Base-by-base conservation (phyloP, 1,140 invertebrate species). In the roundworm (Caenorhabditis elegans) region DNA sequence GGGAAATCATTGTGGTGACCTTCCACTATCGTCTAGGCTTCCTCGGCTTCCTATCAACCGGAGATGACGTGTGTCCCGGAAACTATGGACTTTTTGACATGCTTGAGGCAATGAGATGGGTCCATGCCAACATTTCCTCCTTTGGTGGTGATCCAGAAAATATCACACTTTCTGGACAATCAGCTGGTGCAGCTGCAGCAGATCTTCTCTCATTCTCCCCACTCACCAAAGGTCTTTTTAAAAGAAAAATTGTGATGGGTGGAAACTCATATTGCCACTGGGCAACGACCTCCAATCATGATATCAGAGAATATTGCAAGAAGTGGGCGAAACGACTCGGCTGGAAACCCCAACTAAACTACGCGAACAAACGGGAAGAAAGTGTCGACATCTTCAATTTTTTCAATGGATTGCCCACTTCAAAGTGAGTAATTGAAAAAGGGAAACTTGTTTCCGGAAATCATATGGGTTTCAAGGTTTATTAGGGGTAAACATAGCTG, bases 151-250 rank as follows among this genome's bases (percentile, higher is more conserved):
- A 90, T 53, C 82, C 88, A 8, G 92, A 95, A 85, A 78, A 80
- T 8, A 80, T 92, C 6, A 92, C 92, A 8, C 79, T 92, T 34
- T 90, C 91, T 81, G 92, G 92, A 6, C 83, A 90, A 53, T 83
- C 77, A 60, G 95, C 95, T 0, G 95, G 95, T 0, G 95, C 94
- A 3, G 94, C 94, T 19, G 95, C 94, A 26, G 94, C 95, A 0
- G 90, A 88, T 47, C 91, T 95, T 5, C 94, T 95, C 86, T 91
- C 95, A 65, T 91, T 96, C 77, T 95, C 95, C 0, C 95, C 95
- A 1, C 91, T 96, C n/a, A 92, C 91, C 85, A 91, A 94, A 86
- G 93, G 84, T 49, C 70, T 86, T 10, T 86, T 86, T 82, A 49
- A 70, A n/a, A 31, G 26, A n/a, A 70, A 70, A 70, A 70, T 70